Evolutionary conservation across 2,888 invertebrate species (phyloP).

Genomic region (Acheta domesticus): DNA sequence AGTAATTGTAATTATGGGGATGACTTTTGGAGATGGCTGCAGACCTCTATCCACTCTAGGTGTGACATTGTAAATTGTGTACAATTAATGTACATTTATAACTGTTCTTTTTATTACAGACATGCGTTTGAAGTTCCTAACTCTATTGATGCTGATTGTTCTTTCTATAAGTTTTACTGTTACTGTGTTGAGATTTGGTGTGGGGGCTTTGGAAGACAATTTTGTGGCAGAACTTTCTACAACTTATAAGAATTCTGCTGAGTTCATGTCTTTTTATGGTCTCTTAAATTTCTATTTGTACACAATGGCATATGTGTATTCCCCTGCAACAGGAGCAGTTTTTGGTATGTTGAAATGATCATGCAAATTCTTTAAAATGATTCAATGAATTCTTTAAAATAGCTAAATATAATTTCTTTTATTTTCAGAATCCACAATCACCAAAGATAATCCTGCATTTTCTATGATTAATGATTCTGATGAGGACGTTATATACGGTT

Average conservation of each 20-base stretch:
- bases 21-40: too few species aligned
- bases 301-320: constrained; percentile 91
- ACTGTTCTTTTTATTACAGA: constrained; percentile 57
- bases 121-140: constrained; percentile 85
- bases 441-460: constrained; percentile 95
- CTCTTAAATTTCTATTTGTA: constrained; percentile 90
- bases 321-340: constrained; percentile 75
- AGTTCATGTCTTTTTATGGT: constrained; percentile 94
- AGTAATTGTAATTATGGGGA: too few species aligned
- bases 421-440: constrained; percentile 77
- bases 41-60: too few species aligned
- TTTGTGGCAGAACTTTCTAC: constrained; percentile 86
- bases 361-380: not conserved
- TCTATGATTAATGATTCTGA: constrained; percentile 99
- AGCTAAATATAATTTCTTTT: not conserved
- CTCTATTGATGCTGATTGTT: constrained; percentile 78
- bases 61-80: not conserved
- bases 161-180: constrained; percentile 69
- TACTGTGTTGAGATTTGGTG: constrained; percentile 79
- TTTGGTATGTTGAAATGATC: constrained; percentile 63
- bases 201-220: constrained; percentile 87
- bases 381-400: constrained; percentile 19
- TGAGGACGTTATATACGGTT: constrained; percentile 93
- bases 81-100: not conserved
- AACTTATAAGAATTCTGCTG: constrained; percentile 86